Conservation (phyloP, 2,888 invertebrate genomes). For the Hyles lineata region DNA sequence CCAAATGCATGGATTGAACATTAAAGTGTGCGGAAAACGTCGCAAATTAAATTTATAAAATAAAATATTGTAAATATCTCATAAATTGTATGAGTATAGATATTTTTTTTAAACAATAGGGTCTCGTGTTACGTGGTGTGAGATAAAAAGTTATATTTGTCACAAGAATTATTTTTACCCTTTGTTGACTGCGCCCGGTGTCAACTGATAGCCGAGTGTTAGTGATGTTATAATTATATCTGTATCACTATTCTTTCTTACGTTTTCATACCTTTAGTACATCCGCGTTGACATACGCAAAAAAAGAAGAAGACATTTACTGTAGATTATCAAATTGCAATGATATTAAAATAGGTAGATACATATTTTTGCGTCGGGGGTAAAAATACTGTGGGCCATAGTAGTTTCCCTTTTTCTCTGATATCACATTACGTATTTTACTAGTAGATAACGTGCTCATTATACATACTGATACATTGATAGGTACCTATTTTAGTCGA, state of each 20-base stretch:
- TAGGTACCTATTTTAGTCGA: too few species aligned
- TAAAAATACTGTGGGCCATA: too few species aligned
- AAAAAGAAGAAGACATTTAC: background rate
- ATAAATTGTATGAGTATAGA: conserved; percentile 34
- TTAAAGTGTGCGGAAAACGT: background rate
- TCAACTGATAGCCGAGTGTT: conserved; percentile 45
- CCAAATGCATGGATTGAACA: background rate
- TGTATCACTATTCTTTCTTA: conserved; percentile 24
- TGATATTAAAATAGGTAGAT: too few species aligned
- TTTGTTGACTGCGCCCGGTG: conserved; percentile 49
- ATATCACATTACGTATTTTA: too few species aligned
- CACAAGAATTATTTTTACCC: conserved; percentile 62
- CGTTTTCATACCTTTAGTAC: conserved; percentile 17
- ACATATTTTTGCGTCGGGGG: too few species aligned
- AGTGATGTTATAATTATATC: conserved; percentile 41
- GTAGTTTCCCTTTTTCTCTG: too few species aligned
- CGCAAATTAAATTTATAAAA: background rate
- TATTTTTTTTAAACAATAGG: conserved; percentile 43
- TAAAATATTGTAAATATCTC: background rate
- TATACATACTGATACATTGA: too few species aligned
- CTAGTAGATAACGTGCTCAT: too few species aligned
- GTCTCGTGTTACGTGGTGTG: conserved; percentile 43
- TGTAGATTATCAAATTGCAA: background rate
- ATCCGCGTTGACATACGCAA: background rate
- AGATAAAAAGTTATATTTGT: conserved; percentile 63